Evolutionary conservation across 2,113 vertebrate species (phyloP), one percentile per base, ranked within the genome.

Genomic region (Nerophis ophidion): DNA sequence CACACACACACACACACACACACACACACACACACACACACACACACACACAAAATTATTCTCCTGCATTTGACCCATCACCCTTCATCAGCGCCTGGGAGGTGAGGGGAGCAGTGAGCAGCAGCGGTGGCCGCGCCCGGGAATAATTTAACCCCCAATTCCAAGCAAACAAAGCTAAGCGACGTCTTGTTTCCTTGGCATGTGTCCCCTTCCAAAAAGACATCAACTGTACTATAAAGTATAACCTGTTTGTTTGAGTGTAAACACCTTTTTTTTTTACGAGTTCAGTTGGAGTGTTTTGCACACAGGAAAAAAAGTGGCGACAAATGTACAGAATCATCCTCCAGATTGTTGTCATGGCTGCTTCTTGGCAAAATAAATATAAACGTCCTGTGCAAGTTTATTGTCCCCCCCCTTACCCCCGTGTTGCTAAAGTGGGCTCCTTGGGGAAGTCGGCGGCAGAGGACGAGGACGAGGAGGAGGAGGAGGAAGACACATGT

Each of bases 331-430:
- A 61, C 35, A 38, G 44, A 35, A 44, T 12, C 10, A 11, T 44
- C 40, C 11, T 11, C 5, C 40, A 0, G 40, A 44, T 44, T 50
- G 53, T 79, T 70, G 45, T 66, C 46, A 47, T 57, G 61, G 68
- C 57, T 81, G 77, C 84, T 81, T 77, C 75, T 75, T 78, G 19
- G 60, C 66, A 49, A 53, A 88, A 83, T 85, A 85, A 86, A 86
- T 72, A 17, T 11, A 14, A 4, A 26, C 65, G 53, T 68, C 60
- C 45, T 56, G 13, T 48, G 12, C 52, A 59, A 49, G 4, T 71
- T 84, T 66, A 61, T 79, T 2, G 26, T 26, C 4, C 78, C 68
- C 40, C 35, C 56, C 45, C n/a, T 26, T 79, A 66, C 40, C 35
- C 56, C 45, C n/a, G 53, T 16, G 47, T 5, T 12, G 13, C 57